Base-by-base conservation (phyloP, 2,888 invertebrate genomes). In the Stomorhina lunata region DNA sequence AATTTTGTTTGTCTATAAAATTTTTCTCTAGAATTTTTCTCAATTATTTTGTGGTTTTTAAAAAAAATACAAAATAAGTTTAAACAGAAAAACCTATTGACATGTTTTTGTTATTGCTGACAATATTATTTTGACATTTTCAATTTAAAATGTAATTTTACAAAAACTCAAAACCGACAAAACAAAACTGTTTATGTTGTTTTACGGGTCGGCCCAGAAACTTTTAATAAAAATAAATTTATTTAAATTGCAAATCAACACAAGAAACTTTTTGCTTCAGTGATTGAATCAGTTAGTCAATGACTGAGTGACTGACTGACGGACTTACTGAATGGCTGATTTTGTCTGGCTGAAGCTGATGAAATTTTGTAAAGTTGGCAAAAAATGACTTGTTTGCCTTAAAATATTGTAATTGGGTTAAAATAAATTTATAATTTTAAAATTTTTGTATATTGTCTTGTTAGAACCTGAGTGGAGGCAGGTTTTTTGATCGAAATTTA, bases 81-180 rank as follows among this genome's bases (percentile, higher is more conserved):
- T 3, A 12, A 66, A 25, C 6, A 25, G 37, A n/a, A n/a, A 43
- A 37, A 40, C 55, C 55, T 17, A 69, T 53, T 69, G 68, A 69
- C 40, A 69, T 55, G 55, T 69, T 69, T 69, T 69, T 55, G 20
- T 69, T 69, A 69, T 69, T 37, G 37, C 10, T 27, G 32, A n/a
- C n/a, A 55, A 69, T 69, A 53, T 55, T 55, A 27, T 69, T 69
- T 69, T 69, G 68, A 69, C 68, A 69, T 69, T 68, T 68, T 69
- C 55, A 69, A 69, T 69, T 69, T 69, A 55, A 69, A 55, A 55
- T 37, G 53, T 43, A 69, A 69, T 69, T 69, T 69, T 20, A 37
- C 32, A 9, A 40, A 27, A 25, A 15, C n/a, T 15, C 29, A 40
- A 68, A 66, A 20, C 25, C 15, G 40, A 40, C 12, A 12, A 4